Conservation (phyloP, 2,797 vertebrate genomes). For the Rhinella marina region DNA sequence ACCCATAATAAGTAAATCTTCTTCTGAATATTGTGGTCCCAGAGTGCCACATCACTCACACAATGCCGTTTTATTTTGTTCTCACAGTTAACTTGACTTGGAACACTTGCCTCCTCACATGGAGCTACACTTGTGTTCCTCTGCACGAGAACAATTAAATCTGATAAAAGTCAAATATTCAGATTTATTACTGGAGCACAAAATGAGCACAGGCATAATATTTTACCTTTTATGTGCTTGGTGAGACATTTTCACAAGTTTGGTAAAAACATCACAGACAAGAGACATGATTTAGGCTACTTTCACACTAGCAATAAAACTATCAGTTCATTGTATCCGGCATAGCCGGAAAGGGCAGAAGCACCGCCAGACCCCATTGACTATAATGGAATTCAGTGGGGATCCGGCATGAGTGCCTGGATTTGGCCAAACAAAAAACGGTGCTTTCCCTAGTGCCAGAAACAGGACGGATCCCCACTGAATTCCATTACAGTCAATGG, state of each 20-base stretch:
- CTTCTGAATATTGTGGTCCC: neutral
- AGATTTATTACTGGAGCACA: neutral
- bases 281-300: too few species aligned
- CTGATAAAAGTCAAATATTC: neutral
- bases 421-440: too few species aligned
- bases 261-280: neutral
- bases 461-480: too few species aligned
- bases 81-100: neutral
- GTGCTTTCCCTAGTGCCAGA: too few species aligned
- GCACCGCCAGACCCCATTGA: too few species aligned
- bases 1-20: neutral
- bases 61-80: neutral
- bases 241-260: neutral
- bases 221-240: neutral
- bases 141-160: neutral
- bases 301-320: too few species aligned
- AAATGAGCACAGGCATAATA: neutral
- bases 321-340: too few species aligned
- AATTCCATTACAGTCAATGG: too few species aligned
- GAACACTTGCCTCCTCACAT: neutral
- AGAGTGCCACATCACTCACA: neutral
- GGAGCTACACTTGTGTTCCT: neutral
- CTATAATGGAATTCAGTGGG: too few species aligned
- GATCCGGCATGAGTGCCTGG: too few species aligned
- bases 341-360: too few species aligned